A percentile compares a stretch with the other conserved stretches of the same genome.
These are phyloP conservation scores for Tetragnatha versicolor DNA, from an alignment of 1,140 invertebrate genomes.

Conservation along the genomic window DNA sequence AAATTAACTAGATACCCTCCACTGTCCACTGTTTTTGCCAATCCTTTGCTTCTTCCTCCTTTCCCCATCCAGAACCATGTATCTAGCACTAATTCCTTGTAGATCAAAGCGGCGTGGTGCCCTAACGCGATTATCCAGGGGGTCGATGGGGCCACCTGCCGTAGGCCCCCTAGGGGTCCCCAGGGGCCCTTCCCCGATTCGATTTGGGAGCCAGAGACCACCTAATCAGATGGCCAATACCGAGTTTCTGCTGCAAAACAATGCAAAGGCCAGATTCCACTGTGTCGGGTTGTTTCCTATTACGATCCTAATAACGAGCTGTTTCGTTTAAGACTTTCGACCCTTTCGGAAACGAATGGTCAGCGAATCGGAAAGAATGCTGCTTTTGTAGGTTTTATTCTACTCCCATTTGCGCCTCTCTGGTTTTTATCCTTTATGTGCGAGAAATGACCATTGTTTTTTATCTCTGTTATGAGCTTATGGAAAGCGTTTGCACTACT, in stretches of 20 bases:
- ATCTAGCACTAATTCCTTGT: slow-evolving; percentile 34
- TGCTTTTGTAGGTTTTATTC: not conserved
- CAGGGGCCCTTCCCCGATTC: not conserved
- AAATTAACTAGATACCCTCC: not conserved
- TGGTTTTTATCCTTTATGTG: too few relatives aligned
- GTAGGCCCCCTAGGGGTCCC: not conserved
- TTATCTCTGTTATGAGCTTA: too few relatives aligned
- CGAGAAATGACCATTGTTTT: too few relatives aligned
- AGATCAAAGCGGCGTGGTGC: slow-evolving; percentile 12
- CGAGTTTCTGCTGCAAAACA: slow-evolving; percentile 17
- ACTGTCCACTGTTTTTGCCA: too few relatives aligned
- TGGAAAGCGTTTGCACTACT: too few relatives aligned
- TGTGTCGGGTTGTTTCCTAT: not conserved
- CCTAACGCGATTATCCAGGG: slow-evolving; percentile 7
- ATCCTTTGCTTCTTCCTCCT: too few relatives aligned
- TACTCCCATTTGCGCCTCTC: too few relatives aligned
- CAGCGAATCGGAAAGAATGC: not conserved
- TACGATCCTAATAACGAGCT: not conserved
- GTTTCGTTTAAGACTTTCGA: not conserved
- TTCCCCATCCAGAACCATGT: not conserved
- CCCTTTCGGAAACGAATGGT: not conserved
- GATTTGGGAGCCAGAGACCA: slow-evolving; percentile 31
- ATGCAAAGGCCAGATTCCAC: slow-evolving; percentile 15
- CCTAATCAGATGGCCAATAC: slow-evolving; percentile 45
- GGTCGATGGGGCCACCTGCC: not conserved